Evolutionary conservation across 2,888 invertebrate species (phyloP).

Genomic region (Drosophila affinis): DNA sequence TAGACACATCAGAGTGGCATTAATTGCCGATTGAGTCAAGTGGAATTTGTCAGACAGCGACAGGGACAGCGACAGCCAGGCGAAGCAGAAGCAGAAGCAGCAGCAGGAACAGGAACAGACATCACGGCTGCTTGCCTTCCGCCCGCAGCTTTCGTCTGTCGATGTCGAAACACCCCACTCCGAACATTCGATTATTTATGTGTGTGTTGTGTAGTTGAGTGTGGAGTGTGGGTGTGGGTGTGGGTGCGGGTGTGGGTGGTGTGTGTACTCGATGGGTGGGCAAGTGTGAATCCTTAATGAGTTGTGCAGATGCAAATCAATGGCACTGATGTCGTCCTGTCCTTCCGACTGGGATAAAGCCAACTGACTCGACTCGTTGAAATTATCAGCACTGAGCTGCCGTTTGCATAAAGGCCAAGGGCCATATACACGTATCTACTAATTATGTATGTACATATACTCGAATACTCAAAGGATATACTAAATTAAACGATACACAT

Average conservation of each 20-base stretch:
- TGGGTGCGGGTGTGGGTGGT: neutral
- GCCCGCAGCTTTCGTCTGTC: constrained; percentile 20
- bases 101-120: neutral
- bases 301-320: constrained; percentile 56
- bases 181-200: constrained; percentile 41
- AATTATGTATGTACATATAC: neutral
- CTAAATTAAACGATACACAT: neutral
- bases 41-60: constrained; percentile 19
- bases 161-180: constrained; percentile 27
- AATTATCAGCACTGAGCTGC: neutral
- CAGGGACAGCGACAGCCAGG: neutral
- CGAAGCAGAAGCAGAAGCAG: too few species aligned
- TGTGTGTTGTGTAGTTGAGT: neutral
- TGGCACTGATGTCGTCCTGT: constrained; percentile 23
- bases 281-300: constrained; percentile 51
- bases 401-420: neutral
- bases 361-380: neutral
- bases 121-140: constrained; percentile 23
- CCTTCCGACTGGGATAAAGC: constrained; percentile 38
- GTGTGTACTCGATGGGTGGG: neutral
- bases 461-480: neutral
- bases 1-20: constrained; percentile 55
- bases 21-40: constrained; percentile 65
- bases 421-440: neutral
- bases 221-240: neutral